A percentile compares a stretch with the other conserved stretches of the same genome.
These are phyloP conservation scores for Stictocephala bisonia DNA, from an alignment of 2,888 invertebrate species.

Conservation along the genomic window DNA sequence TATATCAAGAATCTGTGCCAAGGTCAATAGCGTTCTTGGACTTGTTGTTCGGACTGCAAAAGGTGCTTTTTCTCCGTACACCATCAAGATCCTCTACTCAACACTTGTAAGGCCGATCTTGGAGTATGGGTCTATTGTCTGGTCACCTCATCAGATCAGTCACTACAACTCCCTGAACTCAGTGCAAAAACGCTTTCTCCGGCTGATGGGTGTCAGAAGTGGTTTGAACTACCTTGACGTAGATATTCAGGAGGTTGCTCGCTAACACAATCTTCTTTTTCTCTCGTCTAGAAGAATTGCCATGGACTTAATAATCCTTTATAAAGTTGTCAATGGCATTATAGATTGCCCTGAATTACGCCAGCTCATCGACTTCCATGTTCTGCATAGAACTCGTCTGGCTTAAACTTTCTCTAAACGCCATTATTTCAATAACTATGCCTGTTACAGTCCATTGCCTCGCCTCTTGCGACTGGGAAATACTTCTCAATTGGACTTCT, in stretches of 20 bases:
- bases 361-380: not conserved
- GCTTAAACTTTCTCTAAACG: not conserved
- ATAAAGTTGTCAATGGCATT: no score
- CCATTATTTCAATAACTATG: no score
- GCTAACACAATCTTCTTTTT: not conserved
- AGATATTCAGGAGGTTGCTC: not conserved
- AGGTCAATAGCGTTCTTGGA: not conserved
- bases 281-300: not conserved
- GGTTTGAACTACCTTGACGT: not conserved
- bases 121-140: conserved; percentile 1
- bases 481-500: not conserved
- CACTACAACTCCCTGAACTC: not conserved
- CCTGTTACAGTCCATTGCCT: not conserved
- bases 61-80: not conserved
- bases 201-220: conserved; percentile 20
- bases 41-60: not conserved
- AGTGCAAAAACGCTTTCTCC: conserved; percentile 8
- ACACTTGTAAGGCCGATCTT: conserved; percentile 1
- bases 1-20: not conserved
- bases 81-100: conserved; percentile 3
- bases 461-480: conserved; percentile 4
- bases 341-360: no score
- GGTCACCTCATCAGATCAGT: not conserved
- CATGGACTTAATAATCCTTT: not conserved
- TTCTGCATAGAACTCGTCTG: not conserved